Percentiles rank a stretch among this genome's conserved stretches.
These are phyloP conservation scores for Hemicentrotus pulcherrimus DNA, from an alignment of 35 echinoderm and acorn worm species.

Conservation along the genomic window DNA sequence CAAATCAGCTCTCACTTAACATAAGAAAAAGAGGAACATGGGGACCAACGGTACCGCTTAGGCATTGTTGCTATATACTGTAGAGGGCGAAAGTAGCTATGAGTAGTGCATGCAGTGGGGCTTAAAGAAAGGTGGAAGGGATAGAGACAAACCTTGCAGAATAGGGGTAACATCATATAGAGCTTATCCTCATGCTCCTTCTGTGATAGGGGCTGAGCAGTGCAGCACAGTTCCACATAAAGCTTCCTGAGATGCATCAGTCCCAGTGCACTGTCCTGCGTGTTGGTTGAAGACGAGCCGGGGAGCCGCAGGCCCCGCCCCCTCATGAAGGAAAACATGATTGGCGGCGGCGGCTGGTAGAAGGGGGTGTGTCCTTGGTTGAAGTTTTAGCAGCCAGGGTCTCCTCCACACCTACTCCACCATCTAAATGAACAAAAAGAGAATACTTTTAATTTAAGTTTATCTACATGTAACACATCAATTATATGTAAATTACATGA, in stretches of 20 bases:
- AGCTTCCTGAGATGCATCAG: constrained; percentile 97
- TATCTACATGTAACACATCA: too few species aligned
- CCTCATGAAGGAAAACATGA: constrained; percentile 58
- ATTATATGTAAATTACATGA: too few species aligned
- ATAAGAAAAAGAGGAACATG: too few species aligned
- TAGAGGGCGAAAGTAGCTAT: too few species aligned
- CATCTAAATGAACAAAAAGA: background rate
- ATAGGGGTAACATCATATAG: constrained; percentile 97
- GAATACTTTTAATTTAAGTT: too few species aligned
- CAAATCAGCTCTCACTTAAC: too few species aligned
- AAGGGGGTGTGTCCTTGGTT: background rate
- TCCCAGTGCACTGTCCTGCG: constrained; percentile 93
- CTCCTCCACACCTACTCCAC: constrained; percentile 7
- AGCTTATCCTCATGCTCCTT: constrained; percentile 98
- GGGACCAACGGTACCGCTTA: too few species aligned
- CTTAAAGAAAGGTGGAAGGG: too few species aligned
- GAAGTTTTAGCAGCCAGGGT: background rate
- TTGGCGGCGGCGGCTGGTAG: background rate
- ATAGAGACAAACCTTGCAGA: constrained; percentile 95
- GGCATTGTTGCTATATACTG: too few species aligned
- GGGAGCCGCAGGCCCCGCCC: constrained; percentile 29
- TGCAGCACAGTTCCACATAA: constrained; percentile 95
- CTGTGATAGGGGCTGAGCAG: constrained; percentile 81
- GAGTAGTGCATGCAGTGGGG: too few species aligned
- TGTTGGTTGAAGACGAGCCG: constrained; percentile 38